These are phyloP conservation scores for Anthopleura xanthogrammica DNA, from an alignment of 92 coral and sea anemone genomes.

Conservation along the genomic window DNA sequence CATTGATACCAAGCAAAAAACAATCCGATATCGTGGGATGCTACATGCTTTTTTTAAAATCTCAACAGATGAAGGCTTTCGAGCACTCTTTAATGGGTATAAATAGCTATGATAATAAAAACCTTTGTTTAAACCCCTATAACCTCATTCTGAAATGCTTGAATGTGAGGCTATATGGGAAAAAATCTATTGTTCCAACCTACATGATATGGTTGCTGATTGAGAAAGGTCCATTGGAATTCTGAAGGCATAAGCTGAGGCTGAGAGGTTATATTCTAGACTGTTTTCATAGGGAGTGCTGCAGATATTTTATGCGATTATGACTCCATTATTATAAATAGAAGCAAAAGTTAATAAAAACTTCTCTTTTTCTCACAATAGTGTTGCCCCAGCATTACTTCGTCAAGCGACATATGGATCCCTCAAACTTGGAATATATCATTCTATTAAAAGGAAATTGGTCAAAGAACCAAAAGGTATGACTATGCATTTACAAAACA, in stretches of 20 bases:
- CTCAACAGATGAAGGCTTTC: slow-evolving; percentile 82
- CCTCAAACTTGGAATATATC: slow-evolving; percentile 92
- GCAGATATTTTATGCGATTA: too few species aligned
- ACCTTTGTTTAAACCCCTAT: too few species aligned
- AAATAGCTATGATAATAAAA: background rate
- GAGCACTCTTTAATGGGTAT: slow-evolving; percentile 96
- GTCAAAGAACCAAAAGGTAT: slow-evolving; percentile 87
- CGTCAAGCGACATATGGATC: slow-evolving; percentile 99
- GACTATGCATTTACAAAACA: background rate
- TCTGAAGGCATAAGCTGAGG: too few species aligned
- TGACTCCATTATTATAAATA: too few species aligned
- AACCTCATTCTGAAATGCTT: too few species aligned
- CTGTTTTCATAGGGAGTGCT: too few species aligned
- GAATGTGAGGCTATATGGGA: too few species aligned
- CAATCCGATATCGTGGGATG: slow-evolving; percentile 93
- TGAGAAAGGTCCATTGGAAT: too few species aligned
- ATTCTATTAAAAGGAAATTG: slow-evolving; percentile 77
- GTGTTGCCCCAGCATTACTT: slow-evolving; percentile 94
- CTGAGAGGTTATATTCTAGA: too few species aligned
- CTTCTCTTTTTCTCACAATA: background rate
- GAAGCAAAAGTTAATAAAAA: too few species aligned
- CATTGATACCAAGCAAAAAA: slow-evolving; percentile 79
- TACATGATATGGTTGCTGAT: too few species aligned
- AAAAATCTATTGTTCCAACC: too few species aligned
- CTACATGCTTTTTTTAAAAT: slow-evolving; percentile 87